Base-by-base conservation (phyloP, 2,888 invertebrate genomes). In the Pandemis heparana region DNA sequence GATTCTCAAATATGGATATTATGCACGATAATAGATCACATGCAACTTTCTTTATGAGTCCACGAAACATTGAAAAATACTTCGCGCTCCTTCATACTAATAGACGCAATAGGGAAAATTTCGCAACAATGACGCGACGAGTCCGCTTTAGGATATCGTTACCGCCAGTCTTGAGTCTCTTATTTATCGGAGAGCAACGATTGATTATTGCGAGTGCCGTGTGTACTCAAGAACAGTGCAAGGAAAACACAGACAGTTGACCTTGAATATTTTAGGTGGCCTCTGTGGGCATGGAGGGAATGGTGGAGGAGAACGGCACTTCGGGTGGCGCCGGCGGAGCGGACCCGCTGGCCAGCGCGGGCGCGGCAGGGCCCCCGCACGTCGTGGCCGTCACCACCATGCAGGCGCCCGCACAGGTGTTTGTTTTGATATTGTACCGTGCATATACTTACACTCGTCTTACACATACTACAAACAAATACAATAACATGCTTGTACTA, bases 261-360 rank as follows among this genome's bases (percentile, higher is more conserved):
- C 93, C 93, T 94, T 95, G 95, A 95, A 94, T 91, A 93, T 95
- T 94, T 91, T 95, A 96, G 96, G 96, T 96, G 95, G 95, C 95
- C 89, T 89, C 87, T 88, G 89, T 90, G 89, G 95, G 95, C 96
- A 98, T 98, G 98, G 98, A 98, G 95, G 97, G 97, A 95, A 97
- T 98, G 97, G 98, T 97, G 94, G 98, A 98, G 95, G 98, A 98
- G 96, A 98, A 97, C 92, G 97, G 97, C 84, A 91, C 92, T 79
- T 86, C 90, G 80, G 88, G 89, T 78, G 89, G 92, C 79, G 88
- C 89, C 78, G 91, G 91, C 78, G 85, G 90, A 72, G 81, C 85
- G 76, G 94, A 94, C 79, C 87, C 90, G 71, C 83, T 94, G 85
- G 81, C 89, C 69, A 65, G 79, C 79, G 85, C 86, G 74, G 87